phyloP scores from a whole-genome alignment of 2,888 invertebrate species.

The Lochmaea crataegi region DNA sequence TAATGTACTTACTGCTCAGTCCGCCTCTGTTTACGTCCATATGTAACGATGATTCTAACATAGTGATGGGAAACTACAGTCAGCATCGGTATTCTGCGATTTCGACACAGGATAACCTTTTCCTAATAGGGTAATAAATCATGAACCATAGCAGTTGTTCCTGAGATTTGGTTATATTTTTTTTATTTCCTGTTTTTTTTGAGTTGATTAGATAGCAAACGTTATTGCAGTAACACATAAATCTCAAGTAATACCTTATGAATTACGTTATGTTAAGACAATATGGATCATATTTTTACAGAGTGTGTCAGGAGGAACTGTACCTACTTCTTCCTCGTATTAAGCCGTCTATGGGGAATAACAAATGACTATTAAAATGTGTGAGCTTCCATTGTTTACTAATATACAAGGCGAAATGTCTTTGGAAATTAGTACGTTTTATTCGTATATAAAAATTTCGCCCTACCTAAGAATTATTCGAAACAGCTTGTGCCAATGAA shows the following conservation, averaged over 20 bases:
- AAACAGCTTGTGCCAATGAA: no score
- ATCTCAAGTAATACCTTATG: background rate
- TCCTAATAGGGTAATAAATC: slow-evolving; percentile 39
- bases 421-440: no score
- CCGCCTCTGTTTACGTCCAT: slow-evolving; percentile 23
- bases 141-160: slow-evolving; percentile 36
- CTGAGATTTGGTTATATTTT: slow-evolving; percentile 40
- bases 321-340: no score
- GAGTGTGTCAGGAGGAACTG: no score
- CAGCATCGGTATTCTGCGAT: slow-evolving; percentile 27
- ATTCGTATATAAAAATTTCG: no score
- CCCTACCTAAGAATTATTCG: no score
- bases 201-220: slow-evolving; percentile 14
- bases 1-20: background rate
- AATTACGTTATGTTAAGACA: no score
- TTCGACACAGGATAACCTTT: slow-evolving; percentile 36
- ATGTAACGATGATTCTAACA: slow-evolving; percentile 34
- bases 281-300: no score
- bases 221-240: background rate
- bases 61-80: slow-evolving; percentile 13
- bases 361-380: no score
- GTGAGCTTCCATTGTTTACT: no score
- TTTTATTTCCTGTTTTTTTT: slow-evolving; percentile 1
- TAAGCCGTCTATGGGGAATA: no score
- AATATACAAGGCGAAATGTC: no score